Evolutionary conservation across 2,113 vertebrate genomes (phyloP).

Genomic region (Chamaea fasciata): DNA sequence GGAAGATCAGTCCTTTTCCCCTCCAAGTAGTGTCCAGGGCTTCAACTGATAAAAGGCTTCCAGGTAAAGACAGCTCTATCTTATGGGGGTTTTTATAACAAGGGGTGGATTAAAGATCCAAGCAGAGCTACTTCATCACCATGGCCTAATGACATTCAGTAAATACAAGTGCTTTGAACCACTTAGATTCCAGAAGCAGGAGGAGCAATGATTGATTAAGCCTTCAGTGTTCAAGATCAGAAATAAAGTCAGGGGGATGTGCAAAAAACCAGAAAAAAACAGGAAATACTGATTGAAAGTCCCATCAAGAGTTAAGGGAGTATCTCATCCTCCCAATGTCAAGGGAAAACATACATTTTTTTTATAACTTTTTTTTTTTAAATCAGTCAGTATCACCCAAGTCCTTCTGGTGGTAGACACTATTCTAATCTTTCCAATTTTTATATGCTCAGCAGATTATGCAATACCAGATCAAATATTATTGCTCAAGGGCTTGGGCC

Average conservation of each 20-base stretch:
- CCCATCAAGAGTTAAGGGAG: not conserved
- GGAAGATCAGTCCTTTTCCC: not conserved
- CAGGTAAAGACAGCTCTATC: not conserved
- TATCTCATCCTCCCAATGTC: not conserved
- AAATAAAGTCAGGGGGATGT: not conserved
- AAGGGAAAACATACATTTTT: not conserved
- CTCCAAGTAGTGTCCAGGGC: not conserved
- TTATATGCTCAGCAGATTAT: not conserved
- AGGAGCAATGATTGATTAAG: not conserved
- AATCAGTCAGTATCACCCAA: not conserved
- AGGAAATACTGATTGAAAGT: not conserved
- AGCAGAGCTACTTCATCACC: not conserved
- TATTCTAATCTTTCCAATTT: not conserved
- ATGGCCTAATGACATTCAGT: not conserved
- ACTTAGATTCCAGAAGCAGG: not conserved
- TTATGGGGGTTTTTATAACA: not conserved
- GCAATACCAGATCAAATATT: not conserved
- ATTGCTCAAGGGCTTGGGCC: not conserved
- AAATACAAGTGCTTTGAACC: not conserved
- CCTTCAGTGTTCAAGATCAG: not conserved
- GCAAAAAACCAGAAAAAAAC: not conserved
- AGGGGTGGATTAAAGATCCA: not conserved
- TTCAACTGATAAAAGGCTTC: not conserved
- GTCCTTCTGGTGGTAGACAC: not conserved
- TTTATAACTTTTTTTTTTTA: not conserved